Conservation (phyloP, 2,113 vertebrate genomes). For the human region GRCh38 chr3:93960501-93961000, state of each 20-base stretch:
- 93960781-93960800: not conserved
- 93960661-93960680: not conserved
- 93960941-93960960: not conserved
- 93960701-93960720: not conserved
- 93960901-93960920: not conserved
- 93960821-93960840: not conserved
- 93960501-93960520: not conserved
- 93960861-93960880: not conserved
- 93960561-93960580: not conserved
- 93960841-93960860: not conserved
- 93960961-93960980: not conserved
- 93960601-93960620: not conserved
- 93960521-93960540: not conserved
- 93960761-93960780: not conserved
- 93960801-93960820: not conserved
- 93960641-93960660: not conserved
- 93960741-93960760: not conserved
- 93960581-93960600: not conserved
- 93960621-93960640: not conserved
- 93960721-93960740: not conserved
- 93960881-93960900: not conserved
- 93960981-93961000: not conserved
- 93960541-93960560: not conserved
- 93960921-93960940: not conserved
- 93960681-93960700: not conserved